Evolutionary conservation across 2,888 invertebrate species (phyloP).

Genomic region (Acholoe squamosa): DNA sequence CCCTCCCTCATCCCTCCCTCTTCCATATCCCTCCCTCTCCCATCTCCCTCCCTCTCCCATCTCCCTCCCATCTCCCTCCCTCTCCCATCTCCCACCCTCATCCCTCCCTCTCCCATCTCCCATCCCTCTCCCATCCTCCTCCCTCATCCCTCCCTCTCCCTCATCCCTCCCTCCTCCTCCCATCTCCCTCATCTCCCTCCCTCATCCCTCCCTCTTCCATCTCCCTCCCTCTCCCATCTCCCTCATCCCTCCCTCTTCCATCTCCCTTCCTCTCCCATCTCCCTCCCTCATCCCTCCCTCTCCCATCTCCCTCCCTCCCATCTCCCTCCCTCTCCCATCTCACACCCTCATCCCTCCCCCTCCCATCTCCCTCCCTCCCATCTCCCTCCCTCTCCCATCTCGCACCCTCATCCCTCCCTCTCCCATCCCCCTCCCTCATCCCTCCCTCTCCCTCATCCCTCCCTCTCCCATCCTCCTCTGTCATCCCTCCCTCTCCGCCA

Average conservation of each 20-base stretch:
- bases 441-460: conserved; percentile 32
- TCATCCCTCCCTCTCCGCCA: too few species aligned
- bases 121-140: background rate
- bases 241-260: too few species aligned
- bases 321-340: too few species aligned
- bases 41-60: background rate
- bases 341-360: too few species aligned
- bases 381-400: too few species aligned
- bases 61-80: background rate
- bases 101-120: background rate
- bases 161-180: background rate
- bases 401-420: too few species aligned
- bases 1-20: background rate
- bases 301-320: too few species aligned
- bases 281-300: too few species aligned
- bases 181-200: background rate
- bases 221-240: too few species aligned
- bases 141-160: background rate
- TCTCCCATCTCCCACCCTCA: background rate
- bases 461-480: conserved; percentile 13
- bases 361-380: too few species aligned
- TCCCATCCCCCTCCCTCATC: too few species aligned
- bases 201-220: background rate
- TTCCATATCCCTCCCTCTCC: background rate
- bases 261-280: too few species aligned